phyloP scores from a whole-genome alignment of 1,140 invertebrate species.

The Zaprionus davidi region DNA sequence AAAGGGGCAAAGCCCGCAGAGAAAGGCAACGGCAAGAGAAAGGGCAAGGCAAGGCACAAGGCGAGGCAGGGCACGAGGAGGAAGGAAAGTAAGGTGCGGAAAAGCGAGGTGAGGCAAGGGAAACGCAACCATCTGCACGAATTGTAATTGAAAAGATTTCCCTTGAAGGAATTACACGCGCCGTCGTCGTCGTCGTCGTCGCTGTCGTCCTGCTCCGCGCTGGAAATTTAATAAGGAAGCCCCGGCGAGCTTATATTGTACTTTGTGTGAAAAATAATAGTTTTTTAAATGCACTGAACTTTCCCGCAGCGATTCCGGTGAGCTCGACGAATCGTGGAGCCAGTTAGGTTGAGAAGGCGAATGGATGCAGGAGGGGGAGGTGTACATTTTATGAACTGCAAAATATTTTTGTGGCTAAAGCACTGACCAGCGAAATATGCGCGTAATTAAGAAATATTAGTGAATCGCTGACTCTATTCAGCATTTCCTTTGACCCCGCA shows the following conservation, averaged over 20 bases:
- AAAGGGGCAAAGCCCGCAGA: conserved; percentile 29
- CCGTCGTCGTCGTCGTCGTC: conserved; percentile 6
- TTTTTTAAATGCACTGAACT: conserved; percentile 73
- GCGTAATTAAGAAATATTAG: conserved; percentile 73
- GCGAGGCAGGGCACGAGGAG: conserved; percentile 18
- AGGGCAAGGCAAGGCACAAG: not conserved
- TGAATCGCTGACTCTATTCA: conserved; percentile 44
- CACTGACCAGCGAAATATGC: conserved; percentile 56
- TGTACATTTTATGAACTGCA: conserved; percentile 70
- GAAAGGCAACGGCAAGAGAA: conserved; percentile 22
- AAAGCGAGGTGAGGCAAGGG: conserved; percentile 39
- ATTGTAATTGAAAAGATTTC: conserved; percentile 83
- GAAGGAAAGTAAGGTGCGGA: conserved; percentile 6
- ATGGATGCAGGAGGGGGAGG: not conserved
- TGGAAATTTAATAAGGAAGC: conserved; percentile 77
- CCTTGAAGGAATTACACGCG: conserved; percentile 78
- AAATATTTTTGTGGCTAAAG: conserved; percentile 61
- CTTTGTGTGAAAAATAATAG: conserved; percentile 82
- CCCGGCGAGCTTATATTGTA: conserved; percentile 79
- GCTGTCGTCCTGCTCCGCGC: conserved; percentile 42
- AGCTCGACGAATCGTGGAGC: not conserved
- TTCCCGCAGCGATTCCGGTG: conserved; percentile 17
- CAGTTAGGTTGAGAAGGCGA: not conserved
- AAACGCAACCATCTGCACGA: conserved; percentile 81
- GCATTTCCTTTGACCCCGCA: too few species aligned